Conservation (phyloP, 2,797 vertebrate genomes). For the Champsocephalus esox region DNA sequence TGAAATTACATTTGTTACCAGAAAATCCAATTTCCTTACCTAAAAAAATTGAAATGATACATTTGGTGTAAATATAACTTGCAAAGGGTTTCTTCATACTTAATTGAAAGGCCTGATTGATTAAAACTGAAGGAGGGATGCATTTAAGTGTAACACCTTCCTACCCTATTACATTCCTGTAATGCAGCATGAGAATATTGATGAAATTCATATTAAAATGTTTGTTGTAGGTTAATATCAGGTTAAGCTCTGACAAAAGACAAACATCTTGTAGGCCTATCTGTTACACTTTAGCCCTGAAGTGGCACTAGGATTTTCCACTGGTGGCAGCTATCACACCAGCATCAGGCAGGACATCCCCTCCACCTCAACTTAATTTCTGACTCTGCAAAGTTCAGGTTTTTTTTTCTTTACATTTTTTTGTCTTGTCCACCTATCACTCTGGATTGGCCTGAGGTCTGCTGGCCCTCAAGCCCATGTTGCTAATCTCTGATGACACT, state of each 20-base stretch:
- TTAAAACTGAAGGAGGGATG: no score
- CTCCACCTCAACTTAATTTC: conserved; percentile 25
- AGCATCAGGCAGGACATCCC: conserved; percentile 20
- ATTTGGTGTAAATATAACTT: no score
- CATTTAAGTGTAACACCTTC: background rate
- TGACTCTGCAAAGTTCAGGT: conserved; percentile 32
- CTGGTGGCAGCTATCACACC: background rate
- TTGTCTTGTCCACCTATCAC: conserved; percentile 22
- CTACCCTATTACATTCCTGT: background rate
- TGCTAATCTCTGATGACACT: conserved; percentile 65
- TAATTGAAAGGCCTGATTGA: background rate
- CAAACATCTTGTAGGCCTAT: background rate
- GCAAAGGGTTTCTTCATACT: background rate
- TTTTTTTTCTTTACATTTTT: conserved; percentile 33
- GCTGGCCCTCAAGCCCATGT: conserved; percentile 41
- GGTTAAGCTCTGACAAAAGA: background rate
- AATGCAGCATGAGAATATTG: background rate
- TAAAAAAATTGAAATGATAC: no score
- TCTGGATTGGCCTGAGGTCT: conserved; percentile 17
- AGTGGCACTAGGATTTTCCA: background rate
- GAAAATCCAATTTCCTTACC: no score
- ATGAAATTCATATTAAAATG: background rate
- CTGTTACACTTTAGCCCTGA: background rate
- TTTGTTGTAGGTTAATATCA: background rate
- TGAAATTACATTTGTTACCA: no score